Evolutionary conservation across 35 echinoderm and acorn worm species (phyloP), one percentile per base, ranked within the genome.

Genomic region (Heliocidaris erythrogramma): DNA sequence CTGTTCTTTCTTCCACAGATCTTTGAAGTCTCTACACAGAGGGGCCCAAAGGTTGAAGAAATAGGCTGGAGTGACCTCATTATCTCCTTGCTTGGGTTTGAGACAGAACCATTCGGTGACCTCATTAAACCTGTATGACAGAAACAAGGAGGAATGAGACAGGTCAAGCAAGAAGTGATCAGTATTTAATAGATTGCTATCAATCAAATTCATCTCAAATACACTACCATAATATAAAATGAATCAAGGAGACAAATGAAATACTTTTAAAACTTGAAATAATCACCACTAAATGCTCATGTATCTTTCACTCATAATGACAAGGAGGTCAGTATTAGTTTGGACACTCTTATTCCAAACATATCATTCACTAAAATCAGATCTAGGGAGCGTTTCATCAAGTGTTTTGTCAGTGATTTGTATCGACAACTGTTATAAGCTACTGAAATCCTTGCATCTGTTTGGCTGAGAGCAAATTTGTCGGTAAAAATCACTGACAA

Each of bases 1-100:
- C 60, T 97, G 97, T 94, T 99, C 98, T 48, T 99, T 99, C 97
- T 99, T 99, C 98, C 98, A 99, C 17, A 97, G 92, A 93, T 96
- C 96, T 87, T 97, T 97, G 88, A 99, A 99, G 85, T 99, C 98
- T 84, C 95, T 48, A 88, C 97, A 99, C 27, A 99, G 95, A 47
- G 98, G 95, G 30, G 92, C 90, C 98, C 98, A 99, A 1, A 99
- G 92, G 71, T 94, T 95, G 94, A 99, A 99, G 90, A 99, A 94
- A 92, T 96, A 96, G 47, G 94, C 94, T 60, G 96, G 97, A 12
- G 97, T 97, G 13, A 97, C 94, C 32, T 96, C 96, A 27, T 97
- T 96, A 27, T 97, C 98, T 13, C 90, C 90, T 13, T 78, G 89
- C 85, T 97, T 99, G 24, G 98, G 98, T 92, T 99, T 97, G 61